A percentile compares a stretch with the other conserved stretches of the same genome.
Conservation (phyloP, 2,888 invertebrate genomes). For the Chydorus sphaericus region DNA sequence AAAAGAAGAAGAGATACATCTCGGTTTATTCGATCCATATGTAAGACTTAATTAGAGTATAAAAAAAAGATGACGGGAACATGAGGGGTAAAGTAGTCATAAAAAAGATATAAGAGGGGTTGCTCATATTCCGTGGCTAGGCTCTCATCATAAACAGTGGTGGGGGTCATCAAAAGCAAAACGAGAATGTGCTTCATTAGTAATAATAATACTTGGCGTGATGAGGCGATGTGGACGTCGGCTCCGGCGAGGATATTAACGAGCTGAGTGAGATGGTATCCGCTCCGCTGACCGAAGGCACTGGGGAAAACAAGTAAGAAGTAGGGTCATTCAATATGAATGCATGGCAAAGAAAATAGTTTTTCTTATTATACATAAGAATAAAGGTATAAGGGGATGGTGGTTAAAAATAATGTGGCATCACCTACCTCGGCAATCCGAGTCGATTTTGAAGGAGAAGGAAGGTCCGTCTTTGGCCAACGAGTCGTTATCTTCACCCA, state of each 20-base stretch:
- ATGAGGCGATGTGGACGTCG: slow-evolving; percentile 12
- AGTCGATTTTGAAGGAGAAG: background rate
- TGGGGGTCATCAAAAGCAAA: background rate
- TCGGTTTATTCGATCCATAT: background rate
- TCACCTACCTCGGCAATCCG: background rate
- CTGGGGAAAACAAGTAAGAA: no score
- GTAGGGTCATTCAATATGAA: no score
- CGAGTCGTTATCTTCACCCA: background rate
- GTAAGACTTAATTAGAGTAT: background rate
- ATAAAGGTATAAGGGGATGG: no score
- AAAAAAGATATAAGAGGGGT: background rate
- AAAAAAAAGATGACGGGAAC: background rate
- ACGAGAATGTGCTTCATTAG: background rate
- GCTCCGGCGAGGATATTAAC: slow-evolving; percentile 14
- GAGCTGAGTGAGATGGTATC: slow-evolving; percentile 11
- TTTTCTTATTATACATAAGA: no score
- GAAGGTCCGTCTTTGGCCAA: slow-evolving; percentile 2
- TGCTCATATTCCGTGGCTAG: background rate
- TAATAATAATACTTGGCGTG: slow-evolving; percentile 11
- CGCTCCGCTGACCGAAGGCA: slow-evolving; percentile 11
- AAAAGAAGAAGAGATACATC: background rate
- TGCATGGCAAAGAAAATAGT: no score
- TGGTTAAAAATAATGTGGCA: no score
- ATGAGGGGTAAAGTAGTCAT: background rate
- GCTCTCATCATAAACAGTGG: background rate